These are phyloP conservation scores for Charadrius vociferus DNA, from an alignment of 2,113 vertebrate genomes.

Conservation along the genomic window DNA sequence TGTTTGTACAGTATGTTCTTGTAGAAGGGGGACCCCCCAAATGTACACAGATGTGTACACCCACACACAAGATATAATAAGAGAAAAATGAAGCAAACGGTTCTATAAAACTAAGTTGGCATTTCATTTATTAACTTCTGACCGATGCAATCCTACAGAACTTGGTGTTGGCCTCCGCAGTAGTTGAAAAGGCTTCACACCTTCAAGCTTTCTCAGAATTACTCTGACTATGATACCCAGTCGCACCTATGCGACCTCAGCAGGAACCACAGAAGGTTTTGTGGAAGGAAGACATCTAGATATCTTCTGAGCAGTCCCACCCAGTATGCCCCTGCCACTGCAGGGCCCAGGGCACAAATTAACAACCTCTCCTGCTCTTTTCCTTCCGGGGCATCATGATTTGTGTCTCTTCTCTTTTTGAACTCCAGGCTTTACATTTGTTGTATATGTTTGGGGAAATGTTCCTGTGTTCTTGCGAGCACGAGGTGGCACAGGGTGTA, in stretches of 20 bases:
- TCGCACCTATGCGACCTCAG: rapidly evolving
- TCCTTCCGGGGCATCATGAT: not conserved
- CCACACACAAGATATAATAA: not conserved
- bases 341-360: not conserved
- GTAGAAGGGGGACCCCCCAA: not conserved
- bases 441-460: not conserved
- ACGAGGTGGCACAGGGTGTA: not conserved
- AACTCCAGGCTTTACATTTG: not conserved
- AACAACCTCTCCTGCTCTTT: not conserved
- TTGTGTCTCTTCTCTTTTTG: not conserved
- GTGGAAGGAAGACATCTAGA: not conserved
- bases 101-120: not conserved
- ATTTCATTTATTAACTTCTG: not conserved
- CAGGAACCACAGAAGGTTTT: not conserved
- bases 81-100: not conserved
- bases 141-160: not conserved
- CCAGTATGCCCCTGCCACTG: not conserved
- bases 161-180: not conserved
- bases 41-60: not conserved
- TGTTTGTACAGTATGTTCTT: not conserved
- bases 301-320: not conserved
- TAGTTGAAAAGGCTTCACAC: not conserved
- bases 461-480: not conserved
- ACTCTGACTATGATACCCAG: not conserved
- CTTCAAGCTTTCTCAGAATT: not conserved